A percentile compares a stretch with the other conserved stretches of the same genome.
Evolutionary conservation across 2,113 vertebrate genomes (phyloP).

Genomic region (Rhineura floridana): DNA sequence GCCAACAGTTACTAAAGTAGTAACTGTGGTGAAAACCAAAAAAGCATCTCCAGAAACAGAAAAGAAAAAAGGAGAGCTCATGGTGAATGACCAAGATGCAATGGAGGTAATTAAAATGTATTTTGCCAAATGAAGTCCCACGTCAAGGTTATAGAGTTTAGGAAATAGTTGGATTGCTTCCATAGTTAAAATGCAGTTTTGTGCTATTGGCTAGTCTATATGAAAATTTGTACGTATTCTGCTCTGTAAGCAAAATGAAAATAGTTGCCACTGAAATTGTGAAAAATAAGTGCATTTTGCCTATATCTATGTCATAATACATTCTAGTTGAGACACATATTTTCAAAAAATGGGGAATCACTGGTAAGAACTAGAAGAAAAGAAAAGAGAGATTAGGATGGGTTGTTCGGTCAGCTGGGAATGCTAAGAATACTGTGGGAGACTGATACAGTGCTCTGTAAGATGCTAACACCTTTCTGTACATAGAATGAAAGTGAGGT

Average conservation of each 20-base stretch:
- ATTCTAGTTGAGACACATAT: background rate
- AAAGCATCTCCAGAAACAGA: slow-evolving; percentile 84
- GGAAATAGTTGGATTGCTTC: background rate
- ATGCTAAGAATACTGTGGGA: background rate
- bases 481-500: background rate
- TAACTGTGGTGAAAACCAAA: slow-evolving; percentile 94
- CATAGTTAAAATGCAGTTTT: background rate
- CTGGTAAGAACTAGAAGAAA: background rate
- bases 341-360: background rate
- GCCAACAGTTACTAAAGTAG: slow-evolving; percentile 92
- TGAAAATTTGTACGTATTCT: background rate
- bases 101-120: slow-evolving; percentile 87
- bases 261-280: background rate
- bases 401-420: background rate
- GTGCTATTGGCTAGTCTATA: background rate
- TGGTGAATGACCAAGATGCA: slow-evolving; percentile 99
- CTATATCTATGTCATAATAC: background rate
- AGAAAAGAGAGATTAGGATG: too few relatives aligned
- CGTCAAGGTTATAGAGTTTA: background rate
- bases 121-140: background rate
- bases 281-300: background rate
- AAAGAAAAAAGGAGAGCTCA: slow-evolving; percentile 98
- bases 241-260: background rate
- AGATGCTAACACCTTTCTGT: background rate
- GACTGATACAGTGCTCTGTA: background rate